Percentiles rank a stretch among this genome's conserved stretches.
Conservation (phyloP, 2,113 vertebrate genomes). For the Tyrannus savana region DNA sequence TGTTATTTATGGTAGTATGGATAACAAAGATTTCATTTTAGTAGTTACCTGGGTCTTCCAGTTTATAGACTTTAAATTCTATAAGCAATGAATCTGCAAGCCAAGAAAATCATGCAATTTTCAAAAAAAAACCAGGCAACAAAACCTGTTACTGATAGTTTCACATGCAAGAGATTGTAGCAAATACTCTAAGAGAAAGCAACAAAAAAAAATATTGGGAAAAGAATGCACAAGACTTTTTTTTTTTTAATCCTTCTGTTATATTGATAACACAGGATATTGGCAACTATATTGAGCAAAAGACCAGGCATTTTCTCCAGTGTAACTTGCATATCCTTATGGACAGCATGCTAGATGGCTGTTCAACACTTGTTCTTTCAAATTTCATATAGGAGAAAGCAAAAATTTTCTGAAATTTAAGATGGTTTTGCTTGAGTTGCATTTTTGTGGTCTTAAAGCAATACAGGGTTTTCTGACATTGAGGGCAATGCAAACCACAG, state of each 20-base stretch:
- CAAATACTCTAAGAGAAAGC: neutral
- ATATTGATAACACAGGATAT: neutral
- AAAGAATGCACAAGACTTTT: neutral
- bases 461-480: neutral
- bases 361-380: neutral
- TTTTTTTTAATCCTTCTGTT: neutral
- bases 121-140: neutral
- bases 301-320: neutral
- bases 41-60: neutral
- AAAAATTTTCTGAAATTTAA: neutral
- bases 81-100: neutral
- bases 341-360: neutral
- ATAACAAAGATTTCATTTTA: neutral
- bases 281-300: neutral
- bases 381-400: neutral
- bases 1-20: neutral
- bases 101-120: neutral
- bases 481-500: neutral
- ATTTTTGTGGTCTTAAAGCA: neutral
- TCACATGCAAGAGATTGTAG: neutral
- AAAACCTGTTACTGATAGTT: neutral
- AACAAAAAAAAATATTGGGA: neutral
- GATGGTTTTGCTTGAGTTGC: neutral
- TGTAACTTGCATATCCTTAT: neutral
- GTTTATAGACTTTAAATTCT: neutral